Percentiles rank a stretch among this genome's conserved stretches.
Evolutionary conservation across 2,888 invertebrate species (phyloP).

Genomic region (Aplocera efformata): DNA sequence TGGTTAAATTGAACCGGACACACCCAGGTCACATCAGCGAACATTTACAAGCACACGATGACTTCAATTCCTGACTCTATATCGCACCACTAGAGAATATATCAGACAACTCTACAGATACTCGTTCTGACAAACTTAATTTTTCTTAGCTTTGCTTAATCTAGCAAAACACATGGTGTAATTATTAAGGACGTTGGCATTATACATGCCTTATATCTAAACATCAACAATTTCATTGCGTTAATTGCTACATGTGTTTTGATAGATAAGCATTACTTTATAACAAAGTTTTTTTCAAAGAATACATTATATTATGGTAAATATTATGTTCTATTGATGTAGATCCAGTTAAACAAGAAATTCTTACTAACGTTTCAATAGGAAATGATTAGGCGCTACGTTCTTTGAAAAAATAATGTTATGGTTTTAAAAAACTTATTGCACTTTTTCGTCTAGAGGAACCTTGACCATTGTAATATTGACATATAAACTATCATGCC

Average conservation of each 20-base stretch:
- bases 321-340: no score
- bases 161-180: slow-evolving; percentile 66
- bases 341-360: no score
- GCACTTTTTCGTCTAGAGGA: slow-evolving; percentile 72
- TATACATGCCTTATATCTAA: no score
- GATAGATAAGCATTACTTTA: slow-evolving; percentile 71
- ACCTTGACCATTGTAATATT: slow-evolving; percentile 55
- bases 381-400: background rate
- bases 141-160: slow-evolving; percentile 76
- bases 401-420: slow-evolving; percentile 57
- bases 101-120: slow-evolving; percentile 19
- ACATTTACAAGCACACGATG: slow-evolving; percentile 47
- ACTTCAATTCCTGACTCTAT: slow-evolving; percentile 43
- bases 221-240: no score
- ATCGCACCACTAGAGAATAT: slow-evolving; percentile 18
- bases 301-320: no score
- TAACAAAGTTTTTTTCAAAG: slow-evolving; percentile 54
- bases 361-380: background rate
- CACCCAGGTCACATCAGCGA: slow-evolving; percentile 80
- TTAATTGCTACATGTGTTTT: no score
- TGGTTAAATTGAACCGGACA: slow-evolving; percentile 62
- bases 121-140: slow-evolving; percentile 34
- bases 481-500: slow-evolving; percentile 26
- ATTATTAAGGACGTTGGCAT: no score
- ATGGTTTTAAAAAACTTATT: slow-evolving; percentile 70